These are phyloP conservation scores for Caenorhabditis briggsae DNA, from an alignment of 1,140 invertebrate genomes.

Conservation along the genomic window DNA sequence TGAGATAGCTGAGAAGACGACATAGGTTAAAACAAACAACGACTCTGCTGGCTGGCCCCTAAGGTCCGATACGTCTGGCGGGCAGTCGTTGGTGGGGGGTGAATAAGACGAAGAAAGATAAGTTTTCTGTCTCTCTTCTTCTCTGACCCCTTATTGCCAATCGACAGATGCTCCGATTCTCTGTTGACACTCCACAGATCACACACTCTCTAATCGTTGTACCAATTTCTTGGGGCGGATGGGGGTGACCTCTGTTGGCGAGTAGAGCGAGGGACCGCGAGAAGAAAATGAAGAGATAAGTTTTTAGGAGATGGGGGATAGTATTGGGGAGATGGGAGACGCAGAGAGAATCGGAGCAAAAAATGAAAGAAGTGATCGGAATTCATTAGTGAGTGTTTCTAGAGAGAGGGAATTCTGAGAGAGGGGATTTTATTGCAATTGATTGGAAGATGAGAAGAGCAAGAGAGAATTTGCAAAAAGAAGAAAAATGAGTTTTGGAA, in stretches of 20 bases:
- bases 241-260: conserved; percentile 13
- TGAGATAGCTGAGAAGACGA: conserved; percentile 13
- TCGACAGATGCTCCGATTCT: conserved; percentile 37
- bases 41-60: background rate
- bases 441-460: background rate
- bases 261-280: no score
- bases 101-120: background rate
- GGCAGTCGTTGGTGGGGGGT: background rate
- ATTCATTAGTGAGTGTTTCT: no score
- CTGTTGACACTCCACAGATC: conserved; percentile 21
- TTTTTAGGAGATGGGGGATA: no score
- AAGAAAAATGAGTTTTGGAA: background rate
- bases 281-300: no score
- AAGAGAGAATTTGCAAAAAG: background rate
- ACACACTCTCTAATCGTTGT: background rate
- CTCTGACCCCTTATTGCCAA: conserved; percentile 19
- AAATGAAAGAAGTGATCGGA: no score
- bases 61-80: background rate
- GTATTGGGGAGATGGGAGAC: no score
- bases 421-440: background rate
- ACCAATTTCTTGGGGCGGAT: background rate
- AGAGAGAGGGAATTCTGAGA: no score
- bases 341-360: no score
- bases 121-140: background rate
- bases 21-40: conserved; percentile 21